Evolutionary conservation across 2,888 invertebrate genomes (phyloP), one percentile per base, ranked within the genome.

Genomic region (Cenopis cana): DNA sequence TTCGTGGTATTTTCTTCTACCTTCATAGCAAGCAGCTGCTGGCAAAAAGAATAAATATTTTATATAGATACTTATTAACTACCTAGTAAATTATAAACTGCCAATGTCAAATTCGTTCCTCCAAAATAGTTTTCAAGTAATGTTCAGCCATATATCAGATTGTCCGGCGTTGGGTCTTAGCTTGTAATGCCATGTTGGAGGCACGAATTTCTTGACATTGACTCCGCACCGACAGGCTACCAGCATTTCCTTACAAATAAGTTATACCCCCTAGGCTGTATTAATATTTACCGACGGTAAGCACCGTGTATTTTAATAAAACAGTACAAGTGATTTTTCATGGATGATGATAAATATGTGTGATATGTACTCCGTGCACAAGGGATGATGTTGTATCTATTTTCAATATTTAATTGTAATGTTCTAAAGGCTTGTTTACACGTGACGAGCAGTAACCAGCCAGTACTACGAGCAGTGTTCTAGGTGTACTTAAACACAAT

Each of bases 211-310:
- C 46, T 46, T 46, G 46, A 46, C 46, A 46, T 46, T 46, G 46
- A 46, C 6, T 46, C 46, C 80, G 82, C 78, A 79, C 76, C 76
- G 74, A 78, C 77, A 78, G 78, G 59, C 56, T 73, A 67, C 66
- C 66, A 80, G 83, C 83, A 86, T 84, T 85, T 86, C 79, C 80
- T 80, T 77, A 79, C 79, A 85, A 86, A 86, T 86, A 86, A 86
- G 85, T 88, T 87, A 86, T 85, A 85, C 85, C 83, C 78, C 82
- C 67, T 81, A 77, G 74, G 79, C 79, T 82, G 76, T 84, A 82
- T 83, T 80, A 76, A 80, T 74, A 75, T 73, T 70, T 74, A 74
- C 74, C 73, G 70, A 68, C 60, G 73, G 76, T 74, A 66, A 78
- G 78, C 78, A 78, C 76, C 54, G 59, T 72, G 79, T 84, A 85